Base-by-base conservation (phyloP, 2,797 vertebrate species). In the Danio aesculapii region DNA sequence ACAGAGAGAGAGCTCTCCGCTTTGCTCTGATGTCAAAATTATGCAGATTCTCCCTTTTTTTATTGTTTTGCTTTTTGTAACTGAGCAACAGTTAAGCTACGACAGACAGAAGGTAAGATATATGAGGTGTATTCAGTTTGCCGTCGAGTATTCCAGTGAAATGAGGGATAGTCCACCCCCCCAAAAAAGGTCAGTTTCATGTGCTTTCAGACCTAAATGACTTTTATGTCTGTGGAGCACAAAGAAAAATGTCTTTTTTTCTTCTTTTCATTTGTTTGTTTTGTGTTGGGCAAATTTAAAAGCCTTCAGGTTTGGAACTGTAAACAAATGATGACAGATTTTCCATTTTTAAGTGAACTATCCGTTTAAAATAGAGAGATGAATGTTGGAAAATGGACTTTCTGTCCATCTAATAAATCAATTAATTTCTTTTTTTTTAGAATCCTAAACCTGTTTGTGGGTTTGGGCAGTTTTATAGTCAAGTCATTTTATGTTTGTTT, bases 1-100 rank as follows among this genome's bases (percentile, higher is more conserved):
- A 13, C 1, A 1, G 50, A 12, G 50, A 13, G 3, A 66, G 41
- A 72, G 55, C 57, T 77, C 53, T 83, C 72, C 16, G 39, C 64
- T 82, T 69, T 75, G 63, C 73, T 71, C 71, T 21, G 64, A 81
- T 79, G 43, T 72, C 79, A 64, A 86, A 84, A 77, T 84, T 82
- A 61, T 78, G 83, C 81, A 75, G 74, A 81, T 85, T 84, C 67
- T 9, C 75, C 53, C 8, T 21, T 8, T 49, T 73, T 71, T 43
- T 30, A 30, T 30, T 30, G 8, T 52, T 2, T 16, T n/a, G 50
- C n/a, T 68, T 21, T 43, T 70, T 14, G 11, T 52, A 61, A 71
- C 49, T 21, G 67, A 70, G 46, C 57, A 79, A 79, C 67, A 63
- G 67, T 71, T 79, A 63, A 71, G 67, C 77, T 71, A 61, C 2